These are phyloP conservation scores for Progne subis DNA, from an alignment of 2,113 vertebrate genomes.

Conservation along the genomic window DNA sequence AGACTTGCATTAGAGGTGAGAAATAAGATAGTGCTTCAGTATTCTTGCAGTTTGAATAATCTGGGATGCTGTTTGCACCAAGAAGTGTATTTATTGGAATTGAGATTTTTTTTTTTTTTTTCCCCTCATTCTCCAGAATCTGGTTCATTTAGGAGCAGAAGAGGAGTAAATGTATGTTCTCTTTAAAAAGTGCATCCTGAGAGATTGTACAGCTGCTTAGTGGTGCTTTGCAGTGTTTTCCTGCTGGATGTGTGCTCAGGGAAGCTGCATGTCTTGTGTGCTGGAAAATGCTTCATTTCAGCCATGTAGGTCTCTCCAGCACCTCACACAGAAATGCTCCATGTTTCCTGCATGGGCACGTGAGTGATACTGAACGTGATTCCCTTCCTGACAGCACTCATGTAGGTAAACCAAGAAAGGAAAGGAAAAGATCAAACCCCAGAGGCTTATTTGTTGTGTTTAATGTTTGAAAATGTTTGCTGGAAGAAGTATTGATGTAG, in stretches of 20 bases:
- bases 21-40: background rate
- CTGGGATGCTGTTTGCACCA: background rate
- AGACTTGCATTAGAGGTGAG: background rate
- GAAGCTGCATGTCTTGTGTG: background rate
- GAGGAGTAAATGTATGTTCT: too few species aligned
- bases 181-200: background rate
- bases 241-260: background rate
- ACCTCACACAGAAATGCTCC: background rate
- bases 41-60: background rate
- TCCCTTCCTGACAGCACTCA: background rate
- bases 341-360: background rate
- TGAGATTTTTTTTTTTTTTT: background rate
- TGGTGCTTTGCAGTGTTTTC: background rate
- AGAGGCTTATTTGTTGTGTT: background rate
- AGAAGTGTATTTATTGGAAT: background rate
- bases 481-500: background rate
- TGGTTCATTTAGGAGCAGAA: too few species aligned
- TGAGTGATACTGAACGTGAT: background rate
- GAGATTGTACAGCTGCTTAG: background rate
- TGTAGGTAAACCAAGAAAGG: background rate
- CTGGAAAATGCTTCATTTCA: background rate
- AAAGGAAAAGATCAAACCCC: background rate
- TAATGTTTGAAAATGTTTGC: conserved; percentile 7
- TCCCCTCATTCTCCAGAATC: too few species aligned
- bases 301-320: background rate